A percentile compares a stretch with the other conserved stretches of the same genome.
Evolutionary conservation across 2,113 vertebrate genomes (phyloP).

Genomic region (Indicator maculatus): DNA sequence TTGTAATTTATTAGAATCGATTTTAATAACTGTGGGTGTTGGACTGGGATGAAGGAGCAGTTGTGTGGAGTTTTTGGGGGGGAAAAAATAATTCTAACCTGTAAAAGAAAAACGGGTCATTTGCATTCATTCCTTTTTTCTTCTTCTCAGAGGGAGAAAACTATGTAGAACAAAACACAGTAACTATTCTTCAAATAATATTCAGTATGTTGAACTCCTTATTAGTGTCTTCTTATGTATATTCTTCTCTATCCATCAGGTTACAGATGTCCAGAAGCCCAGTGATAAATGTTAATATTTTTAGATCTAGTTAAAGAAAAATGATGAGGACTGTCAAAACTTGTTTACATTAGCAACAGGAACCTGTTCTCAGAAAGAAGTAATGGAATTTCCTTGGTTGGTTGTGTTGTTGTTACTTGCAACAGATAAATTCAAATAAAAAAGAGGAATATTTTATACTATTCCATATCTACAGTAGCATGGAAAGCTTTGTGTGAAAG

Average conservation of each 20-base stretch:
- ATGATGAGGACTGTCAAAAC: neutral
- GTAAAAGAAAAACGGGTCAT: neutral
- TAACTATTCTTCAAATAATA: slow-evolving; percentile 3
- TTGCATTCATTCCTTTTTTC: neutral
- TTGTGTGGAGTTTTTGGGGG: neutral
- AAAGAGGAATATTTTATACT: neutral
- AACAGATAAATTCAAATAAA: neutral
- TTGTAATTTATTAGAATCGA: neutral
- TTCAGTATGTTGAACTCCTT: neutral
- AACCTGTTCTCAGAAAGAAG: neutral
- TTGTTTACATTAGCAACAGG: neutral
- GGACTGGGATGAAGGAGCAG: neutral
- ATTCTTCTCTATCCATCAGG: neutral
- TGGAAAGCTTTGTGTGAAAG: neutral
- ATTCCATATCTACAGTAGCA: neutral
- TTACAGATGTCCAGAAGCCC: slow-evolving; percentile 4
- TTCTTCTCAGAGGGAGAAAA: neutral
- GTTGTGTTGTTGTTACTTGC: neutral
- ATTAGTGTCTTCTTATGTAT: neutral
- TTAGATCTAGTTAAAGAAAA: slow-evolving; percentile 21
- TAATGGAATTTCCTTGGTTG: neutral
- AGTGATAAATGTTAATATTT: slow-evolving; percentile 10
- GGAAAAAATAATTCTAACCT: neutral
- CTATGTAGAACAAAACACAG: neutral
- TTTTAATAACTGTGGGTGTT: neutral